A percentile compares a stretch with the other conserved stretches of the same genome.
phyloP scores from a whole-genome alignment of 2,888 invertebrate genomes.

The Carpatolechia fugitivella region DNA sequence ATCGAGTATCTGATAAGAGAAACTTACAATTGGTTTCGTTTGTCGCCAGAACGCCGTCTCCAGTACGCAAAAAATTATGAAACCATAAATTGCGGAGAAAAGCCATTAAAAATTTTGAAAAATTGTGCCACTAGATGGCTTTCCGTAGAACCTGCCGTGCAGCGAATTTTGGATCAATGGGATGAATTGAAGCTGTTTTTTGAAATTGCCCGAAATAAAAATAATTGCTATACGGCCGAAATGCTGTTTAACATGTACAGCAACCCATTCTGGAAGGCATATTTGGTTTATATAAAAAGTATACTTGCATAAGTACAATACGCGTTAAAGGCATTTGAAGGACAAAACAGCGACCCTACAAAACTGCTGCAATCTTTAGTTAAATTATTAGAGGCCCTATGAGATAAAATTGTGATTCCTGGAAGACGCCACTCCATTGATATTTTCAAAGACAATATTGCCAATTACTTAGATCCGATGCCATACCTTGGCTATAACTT shows the following conservation, averaged over 20 bases:
- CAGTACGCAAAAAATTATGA: conserved; percentile 9
- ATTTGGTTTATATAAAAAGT: too few relatives aligned
- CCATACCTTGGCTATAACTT: not conserved
- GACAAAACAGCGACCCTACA: too few relatives aligned
- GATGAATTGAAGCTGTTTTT: conserved; percentile 28
- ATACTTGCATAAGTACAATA: too few relatives aligned
- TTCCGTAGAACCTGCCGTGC: conserved; percentile 34
- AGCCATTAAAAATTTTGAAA: conserved; percentile 34
- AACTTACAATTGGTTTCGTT: not conserved
- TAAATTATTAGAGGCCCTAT: too few relatives aligned
- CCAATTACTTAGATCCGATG: not conserved
- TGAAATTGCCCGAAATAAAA: conserved; percentile 13
- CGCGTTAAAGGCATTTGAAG: too few relatives aligned
- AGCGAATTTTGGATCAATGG: conserved; percentile 32
- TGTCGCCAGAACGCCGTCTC: not conserved
- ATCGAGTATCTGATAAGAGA: conserved; percentile 5
- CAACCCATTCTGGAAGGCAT: not conserved
- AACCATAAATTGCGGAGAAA: conserved; percentile 32
- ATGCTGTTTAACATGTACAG: not conserved
- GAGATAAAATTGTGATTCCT: too few relatives aligned
- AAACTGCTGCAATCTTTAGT: too few relatives aligned
- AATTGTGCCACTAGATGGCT: conserved; percentile 34
- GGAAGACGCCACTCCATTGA: too few relatives aligned
- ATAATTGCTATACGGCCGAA: not conserved
- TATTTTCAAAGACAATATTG: not conserved